Evolutionary conservation across 2,888 invertebrate species (phyloP).

Genomic region (Calameuta pallipes): DNA sequence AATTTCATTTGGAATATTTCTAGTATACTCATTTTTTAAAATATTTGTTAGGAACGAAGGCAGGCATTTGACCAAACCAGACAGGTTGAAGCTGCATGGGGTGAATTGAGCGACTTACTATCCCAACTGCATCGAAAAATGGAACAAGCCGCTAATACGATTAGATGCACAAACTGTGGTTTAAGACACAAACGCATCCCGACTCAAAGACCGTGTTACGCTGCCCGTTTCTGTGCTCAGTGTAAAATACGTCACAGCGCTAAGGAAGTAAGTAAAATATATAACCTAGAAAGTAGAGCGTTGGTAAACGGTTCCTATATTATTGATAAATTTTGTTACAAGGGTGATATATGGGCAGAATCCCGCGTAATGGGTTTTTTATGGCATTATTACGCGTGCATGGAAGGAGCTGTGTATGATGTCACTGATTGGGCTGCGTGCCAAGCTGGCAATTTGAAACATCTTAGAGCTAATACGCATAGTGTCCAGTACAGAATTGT

Average conservation of each 20-base stretch:
- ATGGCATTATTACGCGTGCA: slow-evolving; percentile 96
- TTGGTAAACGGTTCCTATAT: not conserved
- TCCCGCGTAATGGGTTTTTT: slow-evolving; percentile 87
- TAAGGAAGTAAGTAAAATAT: slow-evolving; percentile 74
- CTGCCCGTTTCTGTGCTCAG: slow-evolving; percentile 89
- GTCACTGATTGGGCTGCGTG: slow-evolving; percentile 98
- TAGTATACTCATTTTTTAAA: not conserved
- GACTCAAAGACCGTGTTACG: slow-evolving; percentile 89
- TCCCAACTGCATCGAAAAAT: slow-evolving; percentile 93
- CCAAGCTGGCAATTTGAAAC: slow-evolving; percentile 82
- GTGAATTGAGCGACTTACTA: slow-evolving; percentile 87
- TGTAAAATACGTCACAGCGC: slow-evolving; percentile 92
- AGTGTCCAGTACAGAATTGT: slow-evolving; percentile 90
- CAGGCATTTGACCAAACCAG: slow-evolving; percentile 79
- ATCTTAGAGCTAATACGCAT: slow-evolving; percentile 91
- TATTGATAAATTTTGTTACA: slow-evolving; percentile 20
- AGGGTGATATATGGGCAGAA: slow-evolving; percentile 98
- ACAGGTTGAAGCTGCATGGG: slow-evolving; percentile 88
- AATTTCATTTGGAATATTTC: not conserved
- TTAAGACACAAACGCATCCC: slow-evolving; percentile 88
- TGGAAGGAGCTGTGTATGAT: slow-evolving; percentile 96
- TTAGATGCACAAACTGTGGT: slow-evolving; percentile 94
- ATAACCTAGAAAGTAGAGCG: slow-evolving; percentile 4
- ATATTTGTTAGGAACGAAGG: slow-evolving; percentile 74
- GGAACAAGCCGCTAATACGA: slow-evolving; percentile 94